These are phyloP conservation scores for Spicauda simplicius DNA, from an alignment of 2,888 invertebrate species.

Conservation along the genomic window DNA sequence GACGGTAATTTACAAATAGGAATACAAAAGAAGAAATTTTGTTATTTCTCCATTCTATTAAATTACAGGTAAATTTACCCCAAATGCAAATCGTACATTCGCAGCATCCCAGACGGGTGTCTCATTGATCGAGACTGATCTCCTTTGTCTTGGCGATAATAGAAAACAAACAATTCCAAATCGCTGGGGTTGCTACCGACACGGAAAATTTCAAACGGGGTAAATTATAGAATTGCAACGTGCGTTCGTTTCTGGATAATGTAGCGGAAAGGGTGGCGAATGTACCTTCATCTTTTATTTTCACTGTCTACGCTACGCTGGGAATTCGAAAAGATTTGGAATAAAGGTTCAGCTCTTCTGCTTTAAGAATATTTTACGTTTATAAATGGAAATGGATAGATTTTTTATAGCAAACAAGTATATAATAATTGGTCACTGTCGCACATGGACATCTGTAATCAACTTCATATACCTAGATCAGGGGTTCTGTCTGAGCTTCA, in stretches of 20 bases:
- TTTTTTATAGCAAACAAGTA: too few relatives aligned
- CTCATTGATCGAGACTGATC: slow-evolving; percentile 24
- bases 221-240: slow-evolving; percentile 23
- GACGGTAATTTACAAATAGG: too few relatives aligned
- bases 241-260: slow-evolving; percentile 14
- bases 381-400: too few relatives aligned
- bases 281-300: neutral
- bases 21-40: neutral
- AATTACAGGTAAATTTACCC: slow-evolving; percentile 6
- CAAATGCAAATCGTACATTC: slow-evolving; percentile 5
- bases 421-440: too few relatives aligned
- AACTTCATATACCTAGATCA: too few relatives aligned
- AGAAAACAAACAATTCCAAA: slow-evolving; percentile 29
- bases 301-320: neutral
- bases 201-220: slow-evolving; percentile 23
- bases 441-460: too few relatives aligned
- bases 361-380: too few relatives aligned
- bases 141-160: slow-evolving; percentile 24
- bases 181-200: slow-evolving; percentile 23
- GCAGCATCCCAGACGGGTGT: slow-evolving; percentile 18
- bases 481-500: too few relatives aligned
- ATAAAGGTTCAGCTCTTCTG: neutral
- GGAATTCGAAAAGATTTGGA: neutral
- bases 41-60: neutral
- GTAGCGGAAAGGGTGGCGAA: slow-evolving; percentile 1